Evolutionary conservation across 2,797 vertebrate species (phyloP).

Genomic region (Hemitrygon akajei): DNA sequence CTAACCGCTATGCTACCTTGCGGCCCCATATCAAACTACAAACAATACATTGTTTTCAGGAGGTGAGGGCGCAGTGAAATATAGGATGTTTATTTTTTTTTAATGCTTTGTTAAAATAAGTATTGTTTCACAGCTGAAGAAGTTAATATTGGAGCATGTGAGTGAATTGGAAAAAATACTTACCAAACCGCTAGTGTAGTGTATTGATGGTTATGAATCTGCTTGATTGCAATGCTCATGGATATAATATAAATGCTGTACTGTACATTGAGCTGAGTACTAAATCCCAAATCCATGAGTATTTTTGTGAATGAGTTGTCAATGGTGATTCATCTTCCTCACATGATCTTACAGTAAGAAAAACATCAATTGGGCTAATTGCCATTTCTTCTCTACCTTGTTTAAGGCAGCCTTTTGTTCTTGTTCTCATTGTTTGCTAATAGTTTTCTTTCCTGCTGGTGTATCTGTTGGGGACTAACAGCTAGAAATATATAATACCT

Average conservation of each 20-base stretch:
- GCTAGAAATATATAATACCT: too few relatives aligned
- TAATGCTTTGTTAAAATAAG: too few relatives aligned
- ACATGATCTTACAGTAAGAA: neutral
- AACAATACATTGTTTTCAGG: too few relatives aligned
- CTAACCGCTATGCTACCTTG: too few relatives aligned
- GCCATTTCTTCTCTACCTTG: neutral
- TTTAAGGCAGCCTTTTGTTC: neutral
- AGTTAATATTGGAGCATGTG: too few relatives aligned
- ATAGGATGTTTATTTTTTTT: too few relatives aligned
- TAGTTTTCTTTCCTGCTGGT: neutral
- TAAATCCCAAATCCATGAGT: neutral
- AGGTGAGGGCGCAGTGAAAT: too few relatives aligned
- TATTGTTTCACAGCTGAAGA: too few relatives aligned
- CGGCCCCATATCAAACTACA: neutral
- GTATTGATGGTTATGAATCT: neutral
- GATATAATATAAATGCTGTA: neutral
- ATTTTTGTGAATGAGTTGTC: neutral
- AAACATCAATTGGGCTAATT: neutral
- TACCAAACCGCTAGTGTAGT: neutral
- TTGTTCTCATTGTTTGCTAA: neutral
- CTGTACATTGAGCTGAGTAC: neutral
- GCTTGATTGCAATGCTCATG: neutral
- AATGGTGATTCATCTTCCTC: neutral
- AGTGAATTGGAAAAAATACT: too few relatives aligned
- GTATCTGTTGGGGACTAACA: too few relatives aligned